Percentiles rank a stretch among this genome's conserved stretches.
These are phyloP conservation scores for Grantiella picta DNA, from an alignment of 2,113 vertebrate genomes.

Conservation along the genomic window DNA sequence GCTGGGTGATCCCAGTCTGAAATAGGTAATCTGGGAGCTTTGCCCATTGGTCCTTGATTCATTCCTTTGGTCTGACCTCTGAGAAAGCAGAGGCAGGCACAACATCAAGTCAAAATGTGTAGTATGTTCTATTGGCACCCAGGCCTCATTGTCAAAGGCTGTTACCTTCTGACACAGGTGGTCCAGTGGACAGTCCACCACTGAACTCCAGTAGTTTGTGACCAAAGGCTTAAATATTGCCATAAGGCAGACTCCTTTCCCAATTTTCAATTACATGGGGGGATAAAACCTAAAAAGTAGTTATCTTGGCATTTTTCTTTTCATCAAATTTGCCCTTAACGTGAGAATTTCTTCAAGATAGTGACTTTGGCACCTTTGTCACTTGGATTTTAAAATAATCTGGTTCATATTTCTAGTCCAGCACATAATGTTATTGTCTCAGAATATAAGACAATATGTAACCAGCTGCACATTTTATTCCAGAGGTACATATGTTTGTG, in stretches of 20 bases:
- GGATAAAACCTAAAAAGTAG: background rate
- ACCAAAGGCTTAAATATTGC: background rate
- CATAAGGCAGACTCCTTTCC: background rate
- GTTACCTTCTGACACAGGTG: background rate
- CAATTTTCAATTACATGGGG: background rate
- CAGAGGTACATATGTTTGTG: background rate
- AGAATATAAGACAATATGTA: background rate
- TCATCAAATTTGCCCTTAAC: background rate
- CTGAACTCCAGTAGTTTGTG: background rate
- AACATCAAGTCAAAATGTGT: fast-evolving
- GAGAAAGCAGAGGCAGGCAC: background rate
- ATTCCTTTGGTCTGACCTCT: background rate
- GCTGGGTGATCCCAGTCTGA: background rate
- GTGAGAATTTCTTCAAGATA: background rate
- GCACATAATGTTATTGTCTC: background rate
- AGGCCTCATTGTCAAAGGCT: background rate
- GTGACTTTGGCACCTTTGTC: background rate
- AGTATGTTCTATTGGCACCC: background rate
- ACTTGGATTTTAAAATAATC: background rate
- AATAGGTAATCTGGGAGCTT: background rate
- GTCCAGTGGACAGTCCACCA: background rate
- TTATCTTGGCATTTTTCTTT: background rate
- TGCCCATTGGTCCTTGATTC: fast-evolving
- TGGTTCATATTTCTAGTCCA: background rate
- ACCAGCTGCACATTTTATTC: background rate